These are phyloP conservation scores for Rhodeus uyekii DNA, from an alignment of 2,797 vertebrate species.

Conservation along the genomic window DNA sequence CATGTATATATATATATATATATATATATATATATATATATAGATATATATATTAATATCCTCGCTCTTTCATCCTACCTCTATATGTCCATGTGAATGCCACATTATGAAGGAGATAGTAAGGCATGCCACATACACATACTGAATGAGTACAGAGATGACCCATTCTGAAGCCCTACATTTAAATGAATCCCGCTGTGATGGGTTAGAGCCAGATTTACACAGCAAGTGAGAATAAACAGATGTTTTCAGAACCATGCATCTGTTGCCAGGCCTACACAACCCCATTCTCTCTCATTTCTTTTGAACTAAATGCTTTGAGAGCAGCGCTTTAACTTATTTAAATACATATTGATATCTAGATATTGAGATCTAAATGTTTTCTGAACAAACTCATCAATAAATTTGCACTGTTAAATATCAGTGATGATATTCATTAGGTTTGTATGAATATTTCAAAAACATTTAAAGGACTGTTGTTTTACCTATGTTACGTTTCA, in stretches of 20 bases:
- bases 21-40: too few relatives aligned
- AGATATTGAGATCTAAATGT: not conserved
- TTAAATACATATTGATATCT: not conserved
- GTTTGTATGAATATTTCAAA: not conserved
- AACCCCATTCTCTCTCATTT: not conserved
- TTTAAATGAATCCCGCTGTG: slow-evolving; percentile 24
- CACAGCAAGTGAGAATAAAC: slow-evolving; percentile 18
- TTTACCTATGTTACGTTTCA: too few relatives aligned
- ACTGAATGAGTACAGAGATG: not conserved
- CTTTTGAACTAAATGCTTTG: not conserved
- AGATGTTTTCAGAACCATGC: slow-evolving; percentile 16
- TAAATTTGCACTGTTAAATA: not conserved
- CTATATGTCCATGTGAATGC: not conserved
- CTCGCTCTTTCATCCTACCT: not conserved
- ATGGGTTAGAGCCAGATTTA: slow-evolving; percentile 24
- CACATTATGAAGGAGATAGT: not conserved
- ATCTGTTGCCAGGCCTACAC: slow-evolving; percentile 8
- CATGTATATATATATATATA: too few relatives aligned
- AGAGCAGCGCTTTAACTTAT: not conserved
- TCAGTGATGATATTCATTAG: not conserved
- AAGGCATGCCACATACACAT: not conserved
- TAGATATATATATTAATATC: not conserved
- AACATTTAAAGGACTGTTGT: not conserved
- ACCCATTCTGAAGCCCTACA: slow-evolving; percentile 16
- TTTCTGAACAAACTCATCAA: not conserved